Evolutionary conservation across 2,113 vertebrate genomes (phyloP), one percentile per base, ranked within the genome.

Genomic region (Tonatia bakeri): DNA sequence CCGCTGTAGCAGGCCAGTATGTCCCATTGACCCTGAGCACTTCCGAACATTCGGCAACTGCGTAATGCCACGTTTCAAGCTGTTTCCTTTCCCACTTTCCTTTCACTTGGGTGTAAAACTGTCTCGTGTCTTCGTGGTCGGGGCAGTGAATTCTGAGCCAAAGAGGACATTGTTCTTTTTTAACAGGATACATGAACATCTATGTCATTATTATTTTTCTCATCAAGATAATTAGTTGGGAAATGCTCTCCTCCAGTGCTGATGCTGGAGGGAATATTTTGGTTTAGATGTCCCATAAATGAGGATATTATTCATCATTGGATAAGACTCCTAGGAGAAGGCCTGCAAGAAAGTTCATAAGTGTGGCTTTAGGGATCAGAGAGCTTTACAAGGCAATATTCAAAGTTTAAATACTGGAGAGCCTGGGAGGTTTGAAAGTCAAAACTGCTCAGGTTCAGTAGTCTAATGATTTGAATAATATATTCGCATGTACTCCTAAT

Each of bases 1-100:
- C 59, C 90, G 79, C 24, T 1, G 38, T 91, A 84, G 4, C 72
- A 82, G 45, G 61, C 82, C 54, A 92, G 45, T 69, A 64, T 43
- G 26, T 84, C 95, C 52, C 90, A 38, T 69, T 90, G 92, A 96
- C 92, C 90, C 31, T 33, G 19, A 72, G 94, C 69, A 45, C 43
- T 95, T 93, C 50, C 0, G 0, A 67, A 38, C n/a, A 84, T 50
- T 87, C 87, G 94, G 72, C 52, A 52, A 50, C 70, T 90, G 11
- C 43, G 67, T 89, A 61, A 70, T 91, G 8, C n/a, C 67, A 84
- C 47, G 40, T 83, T 72, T 76, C 56, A 90, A 82, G 54, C 50
- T 28, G 0, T n/a, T 89, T 96, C 69, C 65, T 43, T 94, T n/a
- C 45, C 15, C 22, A 40, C n/a, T 75, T 88, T 94, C 65, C 20